Evolutionary conservation across 2,797 vertebrate genomes (phyloP), one percentile per base, ranked within the genome.

Genomic region (Artibeus jamaicensis): DNA sequence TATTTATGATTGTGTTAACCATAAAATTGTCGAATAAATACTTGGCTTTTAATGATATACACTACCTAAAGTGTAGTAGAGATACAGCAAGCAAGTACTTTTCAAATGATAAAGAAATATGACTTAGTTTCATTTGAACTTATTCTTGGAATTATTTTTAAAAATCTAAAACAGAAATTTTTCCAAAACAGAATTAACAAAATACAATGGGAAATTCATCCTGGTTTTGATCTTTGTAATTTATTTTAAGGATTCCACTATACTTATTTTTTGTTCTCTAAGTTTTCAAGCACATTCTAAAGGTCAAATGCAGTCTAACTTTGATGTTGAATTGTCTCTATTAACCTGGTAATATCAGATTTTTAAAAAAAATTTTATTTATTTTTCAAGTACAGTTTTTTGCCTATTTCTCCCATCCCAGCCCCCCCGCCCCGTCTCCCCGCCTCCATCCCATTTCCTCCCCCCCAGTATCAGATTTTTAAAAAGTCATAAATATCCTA

Each of bases 181-280:
- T 95, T 16, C 37, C 24, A 24, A 81, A 95, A 94, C 24, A 92
- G 34, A 62, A 90, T n/a, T 84, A 77, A 86, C 53, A 70, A 39
- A 87, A 79, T 59, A 71, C 0, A 32, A 18, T 89, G 50, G 19
- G 32, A 92, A 95, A 81, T 81, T 94, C 44, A 86, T 21, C 10
- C 59, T 91, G 53, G 57, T 73, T 90, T 96, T 89, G 71, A 95
- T 57, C 14, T 65, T 86, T 70, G 90, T 3, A 34, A 84, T 76
- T 91, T 86, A 74, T 82, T 86, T 89, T 78, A 89, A 90, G 59
- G 37, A 53, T 87, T 10, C 73, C 0, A 82, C 6, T 67, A 15
- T 57, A 9, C 9, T 74, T 88, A 89, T 42, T 77, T 19, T 83
- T 92, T 85, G 37, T 18, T 83, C 29, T 68, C 95, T 55, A 79